Evolutionary conservation across 1,140 invertebrate species (phyloP).

Genomic region (Lethocerus indicus): DNA sequence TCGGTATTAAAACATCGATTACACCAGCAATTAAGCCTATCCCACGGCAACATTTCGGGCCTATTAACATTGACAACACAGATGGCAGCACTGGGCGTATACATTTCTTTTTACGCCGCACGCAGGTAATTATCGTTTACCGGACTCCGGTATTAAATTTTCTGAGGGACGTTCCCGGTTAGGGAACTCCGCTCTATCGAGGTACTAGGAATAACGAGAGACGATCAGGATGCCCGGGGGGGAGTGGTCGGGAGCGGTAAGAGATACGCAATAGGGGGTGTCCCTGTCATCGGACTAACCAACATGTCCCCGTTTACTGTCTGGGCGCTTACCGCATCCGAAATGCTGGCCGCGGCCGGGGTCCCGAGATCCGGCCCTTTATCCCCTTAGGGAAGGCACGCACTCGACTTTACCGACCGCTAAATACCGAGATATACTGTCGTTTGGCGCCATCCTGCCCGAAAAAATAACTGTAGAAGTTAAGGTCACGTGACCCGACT

Average conservation of each 20-base stretch:
- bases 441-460: constrained; percentile 40
- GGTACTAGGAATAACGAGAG: no score
- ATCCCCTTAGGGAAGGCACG: no score
- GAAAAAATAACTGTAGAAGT: constrained; percentile 34
- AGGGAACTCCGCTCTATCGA: no score
- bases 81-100: constrained; percentile 31
- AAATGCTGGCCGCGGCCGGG: no score
- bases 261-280: no score
- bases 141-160: no score
- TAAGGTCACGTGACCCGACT: constrained; percentile 31
- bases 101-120: no score
- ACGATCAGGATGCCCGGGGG: no score
- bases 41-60: constrained; percentile 20
- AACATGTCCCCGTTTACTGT: constrained; percentile 36
- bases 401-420: background rate
- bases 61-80: constrained; percentile 51
- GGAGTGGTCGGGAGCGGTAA: no score
- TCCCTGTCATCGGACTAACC: constrained; percentile 27
- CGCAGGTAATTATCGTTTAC: no score
- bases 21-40: constrained; percentile 17
- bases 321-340: background rate
- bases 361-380: no score
- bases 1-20: constrained; percentile 15
- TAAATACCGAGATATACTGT: constrained; percentile 27
- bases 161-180: no score